A percentile compares a stretch with the other conserved stretches of the same genome.
Conservation (phyloP, 2,113 vertebrate species). For the Myotis brandtii region DNA sequence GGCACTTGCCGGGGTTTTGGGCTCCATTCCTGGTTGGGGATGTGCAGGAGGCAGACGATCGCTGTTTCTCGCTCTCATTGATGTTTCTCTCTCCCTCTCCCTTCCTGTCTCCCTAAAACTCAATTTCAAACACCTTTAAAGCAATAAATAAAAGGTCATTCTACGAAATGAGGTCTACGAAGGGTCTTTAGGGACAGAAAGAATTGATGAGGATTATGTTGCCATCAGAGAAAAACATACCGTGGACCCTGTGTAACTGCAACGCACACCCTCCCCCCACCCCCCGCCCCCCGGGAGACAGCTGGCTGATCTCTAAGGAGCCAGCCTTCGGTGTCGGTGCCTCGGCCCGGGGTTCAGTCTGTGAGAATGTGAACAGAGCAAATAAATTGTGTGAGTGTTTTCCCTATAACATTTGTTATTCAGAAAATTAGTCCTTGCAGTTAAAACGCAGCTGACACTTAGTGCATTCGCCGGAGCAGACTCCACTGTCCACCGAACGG, state of each 20-base stretch:
- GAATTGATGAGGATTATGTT: not conserved
- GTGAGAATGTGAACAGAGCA: not conserved
- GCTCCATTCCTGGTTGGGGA: no score
- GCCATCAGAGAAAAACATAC: no score
- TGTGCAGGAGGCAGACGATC: no score
- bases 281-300: not conserved
- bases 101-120: no score
- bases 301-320: not conserved
- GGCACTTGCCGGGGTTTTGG: no score
- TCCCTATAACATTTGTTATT: not conserved
- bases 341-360: not conserved
- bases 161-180: not conserved
- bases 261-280: not conserved
- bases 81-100: no score
- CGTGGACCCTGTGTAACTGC: not conserved
- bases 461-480: not conserved
- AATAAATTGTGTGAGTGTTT: not conserved
- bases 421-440: not conserved
- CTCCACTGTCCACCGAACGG: not conserved
- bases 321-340: no score
- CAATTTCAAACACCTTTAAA: no score
- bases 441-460: constrained; percentile 24
- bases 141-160: not conserved
- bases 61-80: no score
- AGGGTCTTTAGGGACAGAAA: not conserved